Base-by-base conservation (phyloP, 2,797 vertebrate species). In the Dermochelys coriacea region DNA sequence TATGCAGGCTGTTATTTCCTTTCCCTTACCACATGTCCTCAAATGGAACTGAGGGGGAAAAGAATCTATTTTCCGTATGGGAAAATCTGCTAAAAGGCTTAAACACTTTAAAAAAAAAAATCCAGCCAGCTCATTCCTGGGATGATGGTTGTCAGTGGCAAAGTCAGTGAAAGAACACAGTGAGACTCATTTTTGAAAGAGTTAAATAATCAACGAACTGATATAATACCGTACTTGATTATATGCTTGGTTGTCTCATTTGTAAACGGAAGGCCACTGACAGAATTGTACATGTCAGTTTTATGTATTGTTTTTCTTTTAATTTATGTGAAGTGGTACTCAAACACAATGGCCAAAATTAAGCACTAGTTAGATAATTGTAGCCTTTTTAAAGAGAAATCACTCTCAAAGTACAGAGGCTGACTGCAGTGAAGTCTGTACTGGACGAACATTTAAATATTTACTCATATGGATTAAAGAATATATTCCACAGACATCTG, bases 381-480 rank as follows among this genome's bases (percentile, higher is more conserved):
- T 51, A 75, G 34, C 45, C 18, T 50, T 77, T 41, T 85, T 88
- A 0, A 75, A 61, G 68, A n/a, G 51, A 89, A 94, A 88, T 91
- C 0, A 0, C 59, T 78, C 92, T 85, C 52, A 49, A 79, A 93
- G 19, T 86, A 71, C 57, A 83, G 86, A 94, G 54, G 10, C 19
- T 64, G 31, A 45, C 37, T 92, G 79, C 84, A 88, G 75, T 50
- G 80, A 89, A 41, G 37, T 89, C 59, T 91, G 85, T 89, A 83
- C 47, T 83, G 55, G 7, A 83, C 41, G 75, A 93, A 81, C 81
- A 18, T 0, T 0, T 25, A 85, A 64, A 89, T 92, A n/a, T 93
- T 80, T 57, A 18, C 50, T 75, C 74, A 41, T 74, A n/a, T 84
- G 47, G 47, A 54, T 86, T 85, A 25, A 29, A 87, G 82, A 90